phyloP scores from a whole-genome alignment of 1,140 invertebrate genomes.

The Leptopilina boulardi region DNA sequence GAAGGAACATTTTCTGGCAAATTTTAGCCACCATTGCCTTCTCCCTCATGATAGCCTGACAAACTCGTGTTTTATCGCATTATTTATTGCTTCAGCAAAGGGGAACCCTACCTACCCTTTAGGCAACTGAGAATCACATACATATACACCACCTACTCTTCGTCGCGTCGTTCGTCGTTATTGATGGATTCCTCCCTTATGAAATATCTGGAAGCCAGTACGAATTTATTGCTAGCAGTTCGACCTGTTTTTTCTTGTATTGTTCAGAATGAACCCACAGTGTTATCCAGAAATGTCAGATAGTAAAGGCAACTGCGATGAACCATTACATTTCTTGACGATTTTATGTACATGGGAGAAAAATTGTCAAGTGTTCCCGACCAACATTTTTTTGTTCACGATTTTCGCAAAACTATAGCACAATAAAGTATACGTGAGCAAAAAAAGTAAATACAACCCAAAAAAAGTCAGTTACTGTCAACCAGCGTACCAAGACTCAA shows the following conservation, averaged over 20 bases:
- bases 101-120: constrained; percentile 52
- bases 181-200: constrained; percentile 77
- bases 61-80: constrained; percentile 77
- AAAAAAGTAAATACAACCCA: too few species aligned
- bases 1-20: constrained; percentile 28
- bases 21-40: constrained; percentile 55
- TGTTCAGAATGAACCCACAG: constrained; percentile 74
- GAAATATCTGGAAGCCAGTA: constrained; percentile 73
- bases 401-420: too few species aligned
- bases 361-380: too few species aligned
- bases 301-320: neutral
- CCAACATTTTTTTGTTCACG: too few species aligned
- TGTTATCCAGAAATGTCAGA: constrained; percentile 62
- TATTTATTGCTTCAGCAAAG: constrained; percentile 72
- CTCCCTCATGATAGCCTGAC: constrained; percentile 71
- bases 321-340: neutral
- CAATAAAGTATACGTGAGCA: too few species aligned
- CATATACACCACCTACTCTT: constrained; percentile 53
- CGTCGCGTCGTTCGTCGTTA: constrained; percentile 61
- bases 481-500: too few species aligned
- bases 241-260: constrained; percentile 74
- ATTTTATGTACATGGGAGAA: neutral
- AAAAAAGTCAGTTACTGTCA: too few species aligned
- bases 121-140: constrained; percentile 59
- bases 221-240: constrained; percentile 75